phyloP scores from a whole-genome alignment of 2,797 vertebrate species.

The Pelobates cultripes region DNA sequence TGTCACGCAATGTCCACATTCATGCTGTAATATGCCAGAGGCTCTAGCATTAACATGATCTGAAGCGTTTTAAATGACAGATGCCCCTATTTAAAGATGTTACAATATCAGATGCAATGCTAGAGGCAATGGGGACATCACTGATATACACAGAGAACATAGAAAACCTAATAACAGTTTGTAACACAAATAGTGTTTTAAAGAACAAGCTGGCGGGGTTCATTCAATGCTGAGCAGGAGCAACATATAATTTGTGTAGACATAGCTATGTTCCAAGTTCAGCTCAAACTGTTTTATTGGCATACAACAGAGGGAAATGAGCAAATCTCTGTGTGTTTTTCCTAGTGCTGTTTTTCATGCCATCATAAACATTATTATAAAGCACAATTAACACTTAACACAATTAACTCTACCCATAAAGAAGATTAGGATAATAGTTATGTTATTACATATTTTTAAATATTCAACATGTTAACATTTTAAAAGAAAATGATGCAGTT shows the following conservation, averaged over 20 bases:
- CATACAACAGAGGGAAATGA: neutral
- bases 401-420: too few relatives aligned
- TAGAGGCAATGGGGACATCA: constrained; percentile 38
- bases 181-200: constrained; percentile 22
- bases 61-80: constrained; percentile 53
- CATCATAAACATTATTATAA: constrained; percentile 5
- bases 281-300: constrained; percentile 19
- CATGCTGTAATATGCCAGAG: constrained; percentile 42
- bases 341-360: neutral
- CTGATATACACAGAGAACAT: constrained; percentile 30
- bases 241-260: constrained; percentile 23
- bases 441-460: too few relatives aligned
- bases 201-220: constrained; percentile 20
- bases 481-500: too few relatives aligned
- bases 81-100: constrained; percentile 51
- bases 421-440: too few relatives aligned
- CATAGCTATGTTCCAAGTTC: neutral
- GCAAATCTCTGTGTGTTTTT: neutral
- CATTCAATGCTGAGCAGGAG: constrained; percentile 15
- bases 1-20: constrained; percentile 32
- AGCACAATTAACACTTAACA: constrained; percentile 1
- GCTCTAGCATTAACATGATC: constrained; percentile 50
- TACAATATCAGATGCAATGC: constrained; percentile 51
- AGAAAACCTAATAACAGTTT: constrained; percentile 43
- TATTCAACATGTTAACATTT: too few relatives aligned